phyloP scores from a whole-genome alignment of 1,140 invertebrate genomes.

The Physella acuta region DNA sequence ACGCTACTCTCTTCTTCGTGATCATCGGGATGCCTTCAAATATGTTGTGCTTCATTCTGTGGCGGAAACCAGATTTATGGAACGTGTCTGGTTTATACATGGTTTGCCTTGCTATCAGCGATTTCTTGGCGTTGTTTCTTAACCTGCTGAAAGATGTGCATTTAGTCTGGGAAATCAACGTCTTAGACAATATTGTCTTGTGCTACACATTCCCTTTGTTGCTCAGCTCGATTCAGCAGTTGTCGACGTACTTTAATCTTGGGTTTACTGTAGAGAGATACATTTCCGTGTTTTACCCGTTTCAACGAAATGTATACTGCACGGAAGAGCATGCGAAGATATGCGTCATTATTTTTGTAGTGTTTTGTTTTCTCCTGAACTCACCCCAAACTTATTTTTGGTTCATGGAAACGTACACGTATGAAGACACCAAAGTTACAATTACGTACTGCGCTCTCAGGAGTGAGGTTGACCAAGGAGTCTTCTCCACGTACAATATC shows the following conservation, averaged over 20 bases:
- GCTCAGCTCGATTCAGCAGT: conserved; percentile 50
- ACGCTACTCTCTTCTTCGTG: conserved; percentile 47
- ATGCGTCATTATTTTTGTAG: conserved; percentile 36
- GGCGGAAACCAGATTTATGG: conserved; percentile 53
- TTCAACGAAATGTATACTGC: conserved; percentile 63
- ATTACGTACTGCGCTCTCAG: conserved; percentile 27
- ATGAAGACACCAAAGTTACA: too few species aligned
- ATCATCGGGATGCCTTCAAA: conserved; percentile 57
- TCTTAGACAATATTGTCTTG: conserved; percentile 39
- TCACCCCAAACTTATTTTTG: conserved; percentile 54
- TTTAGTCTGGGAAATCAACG: conserved; percentile 42
- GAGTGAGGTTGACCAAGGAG: conserved; percentile 29
- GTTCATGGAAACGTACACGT: too few species aligned
- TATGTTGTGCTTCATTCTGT: conserved; percentile 52
- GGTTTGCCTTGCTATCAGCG: conserved; percentile 52
- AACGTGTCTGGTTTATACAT: conserved; percentile 58
- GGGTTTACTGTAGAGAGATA: conserved; percentile 93
- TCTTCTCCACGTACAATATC: conserved; percentile 38
- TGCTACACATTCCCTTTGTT: conserved; percentile 51
- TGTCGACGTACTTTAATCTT: conserved; percentile 57
- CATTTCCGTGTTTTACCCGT: conserved; percentile 91
- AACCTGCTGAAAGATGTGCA: conserved; percentile 50
- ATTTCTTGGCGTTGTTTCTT: conserved; percentile 52
- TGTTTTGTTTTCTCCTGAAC: conserved; percentile 36
- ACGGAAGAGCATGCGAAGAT: conserved; percentile 78